Evolutionary conservation across 2,797 vertebrate genomes (phyloP).

Genomic region (Borostomias antarcticus): DNA sequence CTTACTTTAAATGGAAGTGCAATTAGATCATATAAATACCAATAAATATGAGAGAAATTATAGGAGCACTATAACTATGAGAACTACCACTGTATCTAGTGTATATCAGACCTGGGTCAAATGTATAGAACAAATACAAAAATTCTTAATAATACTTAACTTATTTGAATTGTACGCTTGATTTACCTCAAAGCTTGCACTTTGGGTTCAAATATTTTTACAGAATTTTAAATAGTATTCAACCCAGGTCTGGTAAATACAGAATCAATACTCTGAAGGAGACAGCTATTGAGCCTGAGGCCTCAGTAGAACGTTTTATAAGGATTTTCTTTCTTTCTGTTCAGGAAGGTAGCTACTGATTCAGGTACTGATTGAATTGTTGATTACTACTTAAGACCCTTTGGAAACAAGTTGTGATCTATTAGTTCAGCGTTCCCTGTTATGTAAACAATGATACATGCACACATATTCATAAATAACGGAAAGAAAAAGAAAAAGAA

Average conservation of each 20-base stretch:
- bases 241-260: background rate
- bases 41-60: background rate
- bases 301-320: background rate
- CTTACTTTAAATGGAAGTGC: constrained; percentile 44
- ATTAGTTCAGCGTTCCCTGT: constrained; percentile 26
- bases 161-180: constrained; percentile 8
- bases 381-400: constrained; percentile 14
- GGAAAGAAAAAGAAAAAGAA: constrained; percentile 23
- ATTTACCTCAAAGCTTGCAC: background rate
- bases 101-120: background rate
- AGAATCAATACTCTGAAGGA: background rate
- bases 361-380: background rate
- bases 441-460: constrained; percentile 71
- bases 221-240: background rate
- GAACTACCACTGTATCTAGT: background rate
- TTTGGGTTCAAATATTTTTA: background rate
- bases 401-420: constrained; percentile 41
- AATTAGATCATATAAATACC: constrained; percentile 48
- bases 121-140: constrained; percentile 10
- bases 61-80: background rate
- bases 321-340: background rate
- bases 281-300: background rate
- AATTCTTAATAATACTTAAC: no score
- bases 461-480: constrained; percentile 70
- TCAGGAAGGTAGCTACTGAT: background rate